Percentiles rank a stretch among this genome's conserved stretches.
phyloP scores from a whole-genome alignment of 2,888 invertebrate species.

The Hypomecis atomaria region DNA sequence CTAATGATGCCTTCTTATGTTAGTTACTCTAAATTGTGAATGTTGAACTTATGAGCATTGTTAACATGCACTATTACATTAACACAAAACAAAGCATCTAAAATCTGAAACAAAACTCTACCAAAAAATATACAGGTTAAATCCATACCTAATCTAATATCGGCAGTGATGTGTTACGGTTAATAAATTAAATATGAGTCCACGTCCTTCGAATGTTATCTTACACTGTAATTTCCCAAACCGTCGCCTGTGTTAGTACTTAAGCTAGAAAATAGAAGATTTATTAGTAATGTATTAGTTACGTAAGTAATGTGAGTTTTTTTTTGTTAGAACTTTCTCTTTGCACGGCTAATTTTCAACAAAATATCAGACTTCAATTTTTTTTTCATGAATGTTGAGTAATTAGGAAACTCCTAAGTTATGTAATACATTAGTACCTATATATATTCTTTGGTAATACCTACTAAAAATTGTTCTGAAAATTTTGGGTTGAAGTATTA shows the following conservation, averaged over 20 bases:
- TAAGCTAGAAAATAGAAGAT: constrained; percentile 75
- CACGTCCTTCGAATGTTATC: constrained; percentile 76
- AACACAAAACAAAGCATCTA: neutral
- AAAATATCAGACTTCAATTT: too few relatives aligned
- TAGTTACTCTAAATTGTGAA: too few relatives aligned
- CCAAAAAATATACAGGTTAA: neutral
- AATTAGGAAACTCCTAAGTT: too few relatives aligned
- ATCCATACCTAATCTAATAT: constrained; percentile 70
- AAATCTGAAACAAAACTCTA: neutral
- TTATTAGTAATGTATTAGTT: constrained; percentile 49
- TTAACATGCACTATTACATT: neutral
- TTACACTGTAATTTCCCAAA: constrained; percentile 76
- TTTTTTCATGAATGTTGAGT: too few relatives aligned
- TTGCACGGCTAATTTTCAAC: neutral
- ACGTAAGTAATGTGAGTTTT: neutral
- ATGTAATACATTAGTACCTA: too few relatives aligned
- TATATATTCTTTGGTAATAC: too few relatives aligned
- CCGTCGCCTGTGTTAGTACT: constrained; percentile 76
- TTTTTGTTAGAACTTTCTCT: neutral
- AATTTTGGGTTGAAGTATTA: too few relatives aligned
- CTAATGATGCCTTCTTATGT: too few relatives aligned
- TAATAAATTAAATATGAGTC: constrained; percentile 56
- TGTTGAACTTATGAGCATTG: too few relatives aligned
- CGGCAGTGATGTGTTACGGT: constrained; percentile 54
- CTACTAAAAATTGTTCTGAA: too few relatives aligned